Base-by-base conservation (phyloP, 2,888 invertebrate species). In the Himalopsyche kuldschensis region DNA sequence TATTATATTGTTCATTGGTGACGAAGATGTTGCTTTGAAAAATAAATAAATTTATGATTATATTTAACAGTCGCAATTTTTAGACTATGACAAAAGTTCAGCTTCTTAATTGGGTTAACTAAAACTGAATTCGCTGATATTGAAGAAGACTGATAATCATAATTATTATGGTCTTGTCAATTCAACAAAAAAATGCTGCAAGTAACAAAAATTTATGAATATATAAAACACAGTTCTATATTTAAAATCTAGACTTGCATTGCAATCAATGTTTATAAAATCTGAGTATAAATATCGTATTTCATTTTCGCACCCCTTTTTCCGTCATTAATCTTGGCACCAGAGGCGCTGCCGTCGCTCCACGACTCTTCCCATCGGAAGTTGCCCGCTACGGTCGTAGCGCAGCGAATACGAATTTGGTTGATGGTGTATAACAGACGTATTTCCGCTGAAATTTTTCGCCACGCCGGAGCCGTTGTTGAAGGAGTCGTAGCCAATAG, bases 351-450 rank as follows among this genome's bases (percentile, higher is more conserved):
- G 82, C 82, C 81, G 84, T 77, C 83, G 81, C 78, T 63, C 27
- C 32, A 63, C 47, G 31, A 31, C 77, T 63, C 69, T 17, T 47
- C 75, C 75, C 69, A 75, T 82, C 80, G 84, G 84, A 82, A 84
- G 55, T 80, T 35, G 27, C 69, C 80, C 78, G 75, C 76, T 69
- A 75, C 83, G 76, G 79, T 80, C 31, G 80, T 41, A 81, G 76
- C 81, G 79, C 78, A 81, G 81, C 84, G 82, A 85, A 86, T 82
- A 83, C 85, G 83, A 86, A 86, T 86, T 84, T 85, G 85, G 77
- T 86, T 86, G 86, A 86, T 86, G 86, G 85, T 76, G 84, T 84
- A 85, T 86, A 84, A 86, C 86, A 86, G 86, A 86, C 86, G 81
- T 83, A 85, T 84, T 83, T 86, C 86, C 86, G 84, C 82, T 55